Base-by-base conservation (phyloP, 2,113 vertebrate species). In the Eubucco bourcierii region DNA sequence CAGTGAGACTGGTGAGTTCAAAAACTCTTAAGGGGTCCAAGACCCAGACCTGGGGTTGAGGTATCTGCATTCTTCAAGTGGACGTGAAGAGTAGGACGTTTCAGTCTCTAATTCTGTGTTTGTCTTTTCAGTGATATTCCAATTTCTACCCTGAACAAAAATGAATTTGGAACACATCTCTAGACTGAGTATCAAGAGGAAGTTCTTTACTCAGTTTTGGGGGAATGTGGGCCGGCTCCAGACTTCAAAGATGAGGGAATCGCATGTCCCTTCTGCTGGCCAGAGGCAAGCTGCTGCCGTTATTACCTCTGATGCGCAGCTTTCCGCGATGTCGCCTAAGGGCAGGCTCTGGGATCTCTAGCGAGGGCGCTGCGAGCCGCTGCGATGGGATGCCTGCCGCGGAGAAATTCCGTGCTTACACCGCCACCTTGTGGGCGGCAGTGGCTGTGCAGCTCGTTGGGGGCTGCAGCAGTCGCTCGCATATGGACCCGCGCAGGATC, bases 281-380 rank as follows among this genome's bases (percentile, higher is more conserved):
- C 15, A 21, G 19, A 52, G 39, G 31, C 10, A 19, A 14, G 6
- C 21, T 18, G 0, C 21, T 27, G 25, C 23, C 83, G 37, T 31
- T 15, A 1, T 7, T 8, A 44, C 13, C 50, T 3, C 4, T 1
- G 12, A n/a, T 3, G 14, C 31, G 11, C 15, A 6, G 15, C 59
- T 25, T 56, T n/a, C n/a, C 18, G 16, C 23, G 4, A 1, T 23
- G 24, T 44, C 18, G 4, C 15, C 10, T 0, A 17, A 6, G 44
- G 27, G 19, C 12, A 1, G 31, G 52, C 19, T 65, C 23, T 2
- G 2, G 39, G 61, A 7, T 33, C 27, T 29, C 19, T 2, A 31
- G 44, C 2, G 3, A 12, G 56, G 10, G 5, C 31, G 3, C 0
- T 0, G 27, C 20, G 11, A 1, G n/a, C 4, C 7, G 12, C 1